Evolutionary conservation across 2,113 vertebrate species (phyloP).

Genomic region (Phyllopteryx taeniolatus): DNA sequence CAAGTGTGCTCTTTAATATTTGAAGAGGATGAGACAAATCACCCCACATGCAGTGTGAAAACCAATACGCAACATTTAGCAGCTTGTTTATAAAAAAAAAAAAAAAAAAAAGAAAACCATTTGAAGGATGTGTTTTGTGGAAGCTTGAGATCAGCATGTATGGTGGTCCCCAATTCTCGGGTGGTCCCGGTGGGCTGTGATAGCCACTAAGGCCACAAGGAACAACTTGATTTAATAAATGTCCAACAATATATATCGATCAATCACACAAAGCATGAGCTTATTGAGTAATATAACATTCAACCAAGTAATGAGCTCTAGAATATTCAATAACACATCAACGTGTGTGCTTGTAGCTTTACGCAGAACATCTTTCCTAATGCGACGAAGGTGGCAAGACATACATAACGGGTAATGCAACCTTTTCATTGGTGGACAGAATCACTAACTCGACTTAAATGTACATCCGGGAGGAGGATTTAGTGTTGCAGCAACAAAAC

Average conservation of each 20-base stretch:
- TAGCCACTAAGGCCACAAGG: conserved; percentile 32
- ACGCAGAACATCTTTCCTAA: background rate
- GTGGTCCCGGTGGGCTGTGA: conserved; percentile 33
- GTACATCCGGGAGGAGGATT: conserved; percentile 28
- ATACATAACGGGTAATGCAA: conserved; percentile 9
- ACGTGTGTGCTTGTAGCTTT: background rate
- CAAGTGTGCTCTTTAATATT: conserved; percentile 57
- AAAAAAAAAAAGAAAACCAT: conserved; percentile 24
- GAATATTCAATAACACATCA: background rate
- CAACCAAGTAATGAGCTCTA: background rate
- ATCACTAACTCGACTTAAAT: conserved; percentile 52
- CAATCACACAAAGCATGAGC: conserved; percentile 32
- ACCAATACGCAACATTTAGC: conserved; percentile 42
- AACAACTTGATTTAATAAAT: conserved; percentile 65
- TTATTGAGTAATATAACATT: conserved; percentile 37
- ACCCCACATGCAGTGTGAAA: conserved; percentile 33
- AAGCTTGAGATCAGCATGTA: conserved; percentile 34
- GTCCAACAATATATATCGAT: conserved; percentile 64
- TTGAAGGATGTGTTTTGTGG: conserved; percentile 49
- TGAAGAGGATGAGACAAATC: conserved; percentile 53
- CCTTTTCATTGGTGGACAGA: conserved; percentile 25
- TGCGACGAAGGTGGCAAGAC: conserved; percentile 14
- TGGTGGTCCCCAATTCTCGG: conserved; percentile 54
- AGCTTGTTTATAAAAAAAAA: conserved; percentile 35
- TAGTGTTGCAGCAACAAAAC: conserved; percentile 31